These are phyloP conservation scores for Toxotes jaculatrix DNA, from an alignment of 2,113 vertebrate genomes.

Conservation along the genomic window DNA sequence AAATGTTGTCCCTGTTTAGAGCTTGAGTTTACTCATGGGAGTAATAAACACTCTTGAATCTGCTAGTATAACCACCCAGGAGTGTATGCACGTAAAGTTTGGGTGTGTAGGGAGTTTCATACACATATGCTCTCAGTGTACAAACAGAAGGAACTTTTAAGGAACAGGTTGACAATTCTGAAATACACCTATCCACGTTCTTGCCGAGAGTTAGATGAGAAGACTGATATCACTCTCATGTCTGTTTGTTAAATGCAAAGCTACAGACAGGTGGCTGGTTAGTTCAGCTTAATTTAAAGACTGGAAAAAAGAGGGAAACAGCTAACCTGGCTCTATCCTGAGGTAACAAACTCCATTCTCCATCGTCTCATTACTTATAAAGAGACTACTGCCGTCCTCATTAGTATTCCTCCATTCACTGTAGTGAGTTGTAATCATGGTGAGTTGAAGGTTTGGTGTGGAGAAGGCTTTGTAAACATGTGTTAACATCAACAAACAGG, in stretches of 20 bases:
- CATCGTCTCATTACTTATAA: not conserved
- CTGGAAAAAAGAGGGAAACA: not conserved
- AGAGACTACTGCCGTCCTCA: not conserved
- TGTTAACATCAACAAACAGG: not conserved
- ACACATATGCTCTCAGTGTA: not conserved
- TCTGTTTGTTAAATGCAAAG: not conserved
- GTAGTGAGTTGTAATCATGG: not conserved
- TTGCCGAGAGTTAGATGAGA: not conserved
- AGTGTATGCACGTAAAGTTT: not conserved
- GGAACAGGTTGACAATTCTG: not conserved
- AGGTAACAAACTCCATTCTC: not conserved
- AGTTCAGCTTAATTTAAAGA: not conserved
- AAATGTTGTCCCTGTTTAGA: slow-evolving; percentile 12
- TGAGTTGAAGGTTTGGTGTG: not conserved
- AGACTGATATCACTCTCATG: not conserved
- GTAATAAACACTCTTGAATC: slow-evolving; percentile 17
- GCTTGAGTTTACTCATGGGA: not conserved
- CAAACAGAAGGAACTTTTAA: not conserved
- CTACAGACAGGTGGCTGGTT: not conserved
- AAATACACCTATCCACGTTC: not conserved
- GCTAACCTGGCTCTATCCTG: not conserved
- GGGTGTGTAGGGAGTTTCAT: not conserved
- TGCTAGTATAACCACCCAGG: not conserved
- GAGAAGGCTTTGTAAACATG: not conserved
- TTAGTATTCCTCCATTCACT: not conserved